Conservation (phyloP, 1,140 invertebrate species). For the Drosophila kikkawai region DNA sequence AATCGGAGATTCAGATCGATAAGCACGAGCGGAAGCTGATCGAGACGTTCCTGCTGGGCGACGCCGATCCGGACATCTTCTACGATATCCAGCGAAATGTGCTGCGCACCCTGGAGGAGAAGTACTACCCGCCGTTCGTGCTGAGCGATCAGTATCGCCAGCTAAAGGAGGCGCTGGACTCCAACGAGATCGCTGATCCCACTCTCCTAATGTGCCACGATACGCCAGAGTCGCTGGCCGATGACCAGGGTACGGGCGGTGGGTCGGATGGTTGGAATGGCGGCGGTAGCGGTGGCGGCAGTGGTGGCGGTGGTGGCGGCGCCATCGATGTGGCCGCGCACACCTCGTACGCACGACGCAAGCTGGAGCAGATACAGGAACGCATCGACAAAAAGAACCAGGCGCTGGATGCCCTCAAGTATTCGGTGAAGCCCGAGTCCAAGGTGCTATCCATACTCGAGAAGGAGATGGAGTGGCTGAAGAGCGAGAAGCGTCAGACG, state of each 20-base stretch:
- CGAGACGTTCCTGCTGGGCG: slow-evolving; percentile 94
- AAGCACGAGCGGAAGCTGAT: slow-evolving; percentile 89
- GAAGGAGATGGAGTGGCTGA: slow-evolving; percentile 92
- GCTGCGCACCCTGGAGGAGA: slow-evolving; percentile 91
- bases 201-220: slow-evolving; percentile 70
- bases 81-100: slow-evolving; percentile 94
- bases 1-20: slow-evolving; percentile 89
- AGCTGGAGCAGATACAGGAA: slow-evolving; percentile 92
- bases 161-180: slow-evolving; percentile 89
- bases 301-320: slow-evolving; percentile 81
- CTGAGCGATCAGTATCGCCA: slow-evolving; percentile 94
- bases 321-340: slow-evolving; percentile 90
- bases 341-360: slow-evolving; percentile 92
- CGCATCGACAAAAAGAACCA: slow-evolving; percentile 91
- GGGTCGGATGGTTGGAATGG: slow-evolving; percentile 56
- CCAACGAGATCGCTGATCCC: slow-evolving; percentile 87
- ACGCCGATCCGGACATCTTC: slow-evolving; percentile 93
- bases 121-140: slow-evolving; percentile 95
- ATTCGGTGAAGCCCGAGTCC: slow-evolving; percentile 91
- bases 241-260: slow-evolving; percentile 75
- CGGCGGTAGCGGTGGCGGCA: slow-evolving; percentile 71
- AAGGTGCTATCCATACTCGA: slow-evolving; percentile 91
- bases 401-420: slow-evolving; percentile 91
- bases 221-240: slow-evolving; percentile 62
- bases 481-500: slow-evolving; percentile 91